Percentiles rank a stretch among this genome's conserved stretches.
These are phyloP conservation scores for Neodon shergylaensis DNA, from an alignment of 2,113 vertebrate genomes.

Conservation along the genomic window DNA sequence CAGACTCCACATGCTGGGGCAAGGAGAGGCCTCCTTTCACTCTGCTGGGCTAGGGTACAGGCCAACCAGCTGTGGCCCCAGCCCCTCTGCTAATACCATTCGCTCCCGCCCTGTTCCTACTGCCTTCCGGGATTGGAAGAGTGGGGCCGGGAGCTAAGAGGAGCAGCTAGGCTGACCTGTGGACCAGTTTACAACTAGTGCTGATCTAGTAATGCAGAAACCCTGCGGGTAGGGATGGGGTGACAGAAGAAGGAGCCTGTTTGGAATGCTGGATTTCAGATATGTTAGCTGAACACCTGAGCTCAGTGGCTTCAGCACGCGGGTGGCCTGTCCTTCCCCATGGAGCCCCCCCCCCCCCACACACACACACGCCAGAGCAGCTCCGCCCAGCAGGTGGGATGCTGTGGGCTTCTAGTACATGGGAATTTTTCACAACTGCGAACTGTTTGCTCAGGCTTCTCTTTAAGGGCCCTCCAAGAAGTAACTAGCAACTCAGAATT, in stretches of 20 bases:
- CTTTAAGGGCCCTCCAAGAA: background rate
- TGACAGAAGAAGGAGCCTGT: background rate
- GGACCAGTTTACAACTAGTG: slow-evolving; percentile 34
- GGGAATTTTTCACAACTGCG: background rate
- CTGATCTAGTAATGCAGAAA: slow-evolving; percentile 30
- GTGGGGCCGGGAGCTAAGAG: background rate
- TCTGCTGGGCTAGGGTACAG: background rate
- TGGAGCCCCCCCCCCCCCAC: too few species aligned
- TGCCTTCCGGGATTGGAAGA: background rate
- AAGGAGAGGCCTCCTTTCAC: background rate
- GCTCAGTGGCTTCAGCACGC: background rate
- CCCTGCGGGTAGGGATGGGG: background rate
- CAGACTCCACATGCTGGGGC: background rate
- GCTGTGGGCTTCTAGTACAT: background rate
- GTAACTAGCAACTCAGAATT: background rate
- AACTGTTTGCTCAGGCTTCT: background rate
- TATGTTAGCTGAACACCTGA: background rate
- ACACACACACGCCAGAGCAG: background rate
- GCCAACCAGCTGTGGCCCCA: background rate
- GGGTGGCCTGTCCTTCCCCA: background rate
- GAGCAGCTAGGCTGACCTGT: background rate
- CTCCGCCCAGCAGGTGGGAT: background rate
- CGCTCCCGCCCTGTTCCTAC: background rate
- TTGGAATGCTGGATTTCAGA: background rate
- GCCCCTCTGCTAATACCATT: background rate